phyloP scores from a whole-genome alignment of 2,888 invertebrate genomes.

The Tetragnatha montana region DNA sequence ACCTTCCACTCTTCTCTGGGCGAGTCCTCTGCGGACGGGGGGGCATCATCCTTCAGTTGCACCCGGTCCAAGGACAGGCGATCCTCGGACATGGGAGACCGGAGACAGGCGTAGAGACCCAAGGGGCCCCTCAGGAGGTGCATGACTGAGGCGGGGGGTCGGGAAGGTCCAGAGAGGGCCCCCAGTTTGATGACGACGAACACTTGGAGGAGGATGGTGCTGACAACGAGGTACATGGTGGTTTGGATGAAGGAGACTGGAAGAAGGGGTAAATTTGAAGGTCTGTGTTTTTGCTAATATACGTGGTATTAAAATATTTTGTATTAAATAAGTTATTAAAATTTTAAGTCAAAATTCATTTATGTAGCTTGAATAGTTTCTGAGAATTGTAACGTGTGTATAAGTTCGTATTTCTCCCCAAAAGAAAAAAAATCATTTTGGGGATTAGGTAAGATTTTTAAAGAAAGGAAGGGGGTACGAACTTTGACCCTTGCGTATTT shows the following conservation, averaged over 20 bases:
- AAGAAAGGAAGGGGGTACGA: too few relatives aligned
- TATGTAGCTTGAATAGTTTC: too few relatives aligned
- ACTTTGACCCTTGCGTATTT: too few relatives aligned
- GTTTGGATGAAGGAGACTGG: constrained; percentile 63
- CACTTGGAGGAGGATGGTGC: constrained; percentile 41
- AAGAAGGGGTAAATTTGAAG: constrained; percentile 13
- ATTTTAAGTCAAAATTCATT: too few relatives aligned
- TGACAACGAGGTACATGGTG: constrained; percentile 52
- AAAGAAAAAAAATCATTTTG: too few relatives aligned
- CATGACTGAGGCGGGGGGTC: constrained; percentile 41
- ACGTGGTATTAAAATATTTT: not conserved
- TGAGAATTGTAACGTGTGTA: too few relatives aligned
- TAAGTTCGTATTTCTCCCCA: too few relatives aligned
- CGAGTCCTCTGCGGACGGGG: not conserved
- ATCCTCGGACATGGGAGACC: constrained; percentile 15
- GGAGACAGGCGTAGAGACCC: constrained; percentile 47
- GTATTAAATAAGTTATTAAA: too few relatives aligned
- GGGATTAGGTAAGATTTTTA: too few relatives aligned
- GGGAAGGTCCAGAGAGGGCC: constrained; percentile 30
- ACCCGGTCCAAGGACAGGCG: constrained; percentile 32
- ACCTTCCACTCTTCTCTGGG: constrained; percentile 59
- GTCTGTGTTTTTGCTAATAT: not conserved
- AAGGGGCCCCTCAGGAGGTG: constrained; percentile 40
- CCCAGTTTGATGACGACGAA: constrained; percentile 53
- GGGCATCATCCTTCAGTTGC: constrained; percentile 62